Evolutionary conservation across 2,113 vertebrate species (phyloP).

Genomic region (Zosterops hypoxanthus): DNA sequence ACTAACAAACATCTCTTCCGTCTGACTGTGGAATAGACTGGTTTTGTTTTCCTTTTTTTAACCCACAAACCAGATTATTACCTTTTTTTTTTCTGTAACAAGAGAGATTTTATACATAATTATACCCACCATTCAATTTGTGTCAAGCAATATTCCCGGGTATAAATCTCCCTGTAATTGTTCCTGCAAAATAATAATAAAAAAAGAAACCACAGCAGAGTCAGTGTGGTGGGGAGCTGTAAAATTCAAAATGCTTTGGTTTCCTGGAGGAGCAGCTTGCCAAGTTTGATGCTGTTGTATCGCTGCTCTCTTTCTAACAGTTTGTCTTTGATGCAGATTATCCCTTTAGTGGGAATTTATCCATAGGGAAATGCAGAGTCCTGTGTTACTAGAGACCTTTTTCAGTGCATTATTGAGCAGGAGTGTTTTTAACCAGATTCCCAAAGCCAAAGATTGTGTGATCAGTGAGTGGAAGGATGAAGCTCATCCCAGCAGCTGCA

Average conservation of each 20-base stretch:
- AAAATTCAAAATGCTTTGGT: neutral
- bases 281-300: neutral
- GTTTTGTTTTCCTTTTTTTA: conserved; percentile 17
- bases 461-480: neutral
- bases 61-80: neutral
- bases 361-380: neutral
- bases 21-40: neutral
- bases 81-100: neutral
- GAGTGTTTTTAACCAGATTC: neutral
- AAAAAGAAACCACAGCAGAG: neutral
- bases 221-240: neutral
- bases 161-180: conserved; percentile 15
- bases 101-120: conserved; percentile 24
- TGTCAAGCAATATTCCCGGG: neutral
- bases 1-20: neutral
- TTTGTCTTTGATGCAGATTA: neutral
- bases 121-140: neutral
- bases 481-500: neutral
- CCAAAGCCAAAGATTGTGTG: neutral
- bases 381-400: neutral
- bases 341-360: neutral
- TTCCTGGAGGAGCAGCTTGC: neutral
- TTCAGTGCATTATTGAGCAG: neutral
- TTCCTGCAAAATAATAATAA: neutral
- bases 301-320: neutral